Evolutionary conservation across 2,113 vertebrate species (phyloP).

Genomic region (Tetrax tetrax): DNA sequence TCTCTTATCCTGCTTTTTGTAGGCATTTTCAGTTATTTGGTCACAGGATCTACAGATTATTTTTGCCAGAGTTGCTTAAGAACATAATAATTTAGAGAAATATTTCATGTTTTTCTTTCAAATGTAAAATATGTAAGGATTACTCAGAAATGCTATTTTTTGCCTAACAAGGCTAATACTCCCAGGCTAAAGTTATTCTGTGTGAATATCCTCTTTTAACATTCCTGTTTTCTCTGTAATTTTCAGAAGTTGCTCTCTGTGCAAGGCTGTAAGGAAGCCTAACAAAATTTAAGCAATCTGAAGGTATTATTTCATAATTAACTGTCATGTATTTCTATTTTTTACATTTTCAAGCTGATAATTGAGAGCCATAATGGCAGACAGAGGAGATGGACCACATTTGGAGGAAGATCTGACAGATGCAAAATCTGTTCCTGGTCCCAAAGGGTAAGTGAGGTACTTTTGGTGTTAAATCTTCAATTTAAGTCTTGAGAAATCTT

Average conservation of each 20-base stretch:
- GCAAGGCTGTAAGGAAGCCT: background rate
- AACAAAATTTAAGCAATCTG: background rate
- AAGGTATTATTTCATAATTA: background rate
- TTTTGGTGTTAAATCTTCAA: background rate
- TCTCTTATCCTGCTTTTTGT: background rate
- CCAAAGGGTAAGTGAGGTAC: conserved; percentile 60
- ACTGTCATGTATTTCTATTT: background rate
- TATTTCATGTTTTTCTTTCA: background rate
- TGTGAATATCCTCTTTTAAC: background rate
- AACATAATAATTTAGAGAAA: background rate
- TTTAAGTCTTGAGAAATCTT: background rate
- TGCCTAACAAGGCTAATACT: background rate
- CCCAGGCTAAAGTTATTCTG: background rate
- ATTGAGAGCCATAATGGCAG: conserved; percentile 41
- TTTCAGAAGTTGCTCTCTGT: background rate
- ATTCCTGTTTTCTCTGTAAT: background rate
- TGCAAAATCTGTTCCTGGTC: conserved; percentile 49
- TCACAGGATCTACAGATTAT: background rate
- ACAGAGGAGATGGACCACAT: conserved; percentile 43
- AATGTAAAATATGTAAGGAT: background rate
- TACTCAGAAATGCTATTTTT: background rate
- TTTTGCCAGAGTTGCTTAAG: background rate
- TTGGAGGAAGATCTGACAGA: background rate
- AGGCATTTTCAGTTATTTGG: background rate
- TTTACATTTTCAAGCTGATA: conserved; percentile 22